Percentiles rank a stretch among this genome's conserved stretches.
Conservation (phyloP, 2,113 vertebrate species). For the Mesitornis unicolor region DNA sequence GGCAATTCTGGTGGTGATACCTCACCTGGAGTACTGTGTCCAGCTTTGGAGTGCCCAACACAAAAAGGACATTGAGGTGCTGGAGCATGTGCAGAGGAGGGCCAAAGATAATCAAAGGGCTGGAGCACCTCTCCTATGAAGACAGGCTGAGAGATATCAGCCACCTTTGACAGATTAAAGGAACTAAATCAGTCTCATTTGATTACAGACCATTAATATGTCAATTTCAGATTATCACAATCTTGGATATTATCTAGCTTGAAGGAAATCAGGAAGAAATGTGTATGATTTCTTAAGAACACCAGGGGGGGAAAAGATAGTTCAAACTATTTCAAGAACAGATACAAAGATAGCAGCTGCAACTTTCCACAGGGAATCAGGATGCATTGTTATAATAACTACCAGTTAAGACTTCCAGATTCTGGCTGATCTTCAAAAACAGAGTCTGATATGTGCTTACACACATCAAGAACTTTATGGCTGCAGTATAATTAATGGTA, state of each 20-base stretch:
- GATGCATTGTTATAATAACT: not conserved
- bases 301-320: not conserved
- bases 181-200: not conserved
- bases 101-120: too few relatives aligned
- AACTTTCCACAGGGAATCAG: not conserved
- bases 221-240: not conserved
- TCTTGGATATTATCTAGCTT: not conserved
- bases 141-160: too few relatives aligned
- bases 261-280: not conserved
- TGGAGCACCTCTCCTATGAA: too few relatives aligned
- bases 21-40: too few relatives aligned
- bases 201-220: not conserved
- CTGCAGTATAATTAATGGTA: not conserved
- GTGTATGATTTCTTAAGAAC: not conserved
- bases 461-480: not conserved
- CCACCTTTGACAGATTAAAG: not conserved
- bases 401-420: not conserved
- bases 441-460: not conserved
- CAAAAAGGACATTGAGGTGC: too few relatives aligned
- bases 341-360: not conserved
- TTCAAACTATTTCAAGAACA: not conserved
- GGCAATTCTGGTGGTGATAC: too few relatives aligned
- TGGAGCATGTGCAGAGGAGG: too few relatives aligned
- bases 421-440: not conserved
- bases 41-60: too few relatives aligned